These are phyloP conservation scores for Pheosia tremula DNA, from an alignment of 2,888 invertebrate genomes.

Conservation along the genomic window DNA sequence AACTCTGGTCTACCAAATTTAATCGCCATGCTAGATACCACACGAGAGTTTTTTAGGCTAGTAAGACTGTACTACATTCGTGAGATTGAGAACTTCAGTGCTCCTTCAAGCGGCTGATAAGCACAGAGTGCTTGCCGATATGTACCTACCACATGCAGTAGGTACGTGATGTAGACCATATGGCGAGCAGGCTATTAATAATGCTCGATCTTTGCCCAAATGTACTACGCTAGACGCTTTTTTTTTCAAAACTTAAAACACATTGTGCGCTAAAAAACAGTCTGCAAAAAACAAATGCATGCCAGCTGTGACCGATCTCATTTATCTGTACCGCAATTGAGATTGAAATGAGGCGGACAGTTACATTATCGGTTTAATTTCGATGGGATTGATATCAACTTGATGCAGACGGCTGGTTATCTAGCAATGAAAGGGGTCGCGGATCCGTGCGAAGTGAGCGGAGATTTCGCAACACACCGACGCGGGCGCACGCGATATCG, in stretches of 20 bases:
- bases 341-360: not conserved
- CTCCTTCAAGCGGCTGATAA: conserved; percentile 9
- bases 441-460: conserved; percentile 14
- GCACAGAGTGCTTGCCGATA: conserved; percentile 6
- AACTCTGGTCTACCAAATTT: no score
- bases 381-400: conserved; percentile 19
- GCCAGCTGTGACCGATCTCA: not conserved
- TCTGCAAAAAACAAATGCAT: not conserved
- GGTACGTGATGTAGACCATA: conserved; percentile 8
- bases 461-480: conserved; percentile 23
- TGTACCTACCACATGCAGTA: conserved; percentile 2
- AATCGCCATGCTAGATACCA: no score
- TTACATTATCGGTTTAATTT: conserved; percentile 15
- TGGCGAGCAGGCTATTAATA: conserved; percentile 21
- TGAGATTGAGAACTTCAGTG: not conserved
- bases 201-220: conserved; percentile 13
- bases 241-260: conserved; percentile 11
- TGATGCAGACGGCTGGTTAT: not conserved
- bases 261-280: conserved; percentile 1
- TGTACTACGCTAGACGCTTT: conserved; percentile 8
- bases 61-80: not conserved
- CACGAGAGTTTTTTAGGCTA: no score
- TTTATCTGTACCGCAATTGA: not conserved
- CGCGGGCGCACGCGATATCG: conserved; percentile 12
- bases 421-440: conserved; percentile 17